Evolutionary conservation across 2,797 vertebrate species (phyloP).

Genomic region (Champsocephalus gunnari): DNA sequence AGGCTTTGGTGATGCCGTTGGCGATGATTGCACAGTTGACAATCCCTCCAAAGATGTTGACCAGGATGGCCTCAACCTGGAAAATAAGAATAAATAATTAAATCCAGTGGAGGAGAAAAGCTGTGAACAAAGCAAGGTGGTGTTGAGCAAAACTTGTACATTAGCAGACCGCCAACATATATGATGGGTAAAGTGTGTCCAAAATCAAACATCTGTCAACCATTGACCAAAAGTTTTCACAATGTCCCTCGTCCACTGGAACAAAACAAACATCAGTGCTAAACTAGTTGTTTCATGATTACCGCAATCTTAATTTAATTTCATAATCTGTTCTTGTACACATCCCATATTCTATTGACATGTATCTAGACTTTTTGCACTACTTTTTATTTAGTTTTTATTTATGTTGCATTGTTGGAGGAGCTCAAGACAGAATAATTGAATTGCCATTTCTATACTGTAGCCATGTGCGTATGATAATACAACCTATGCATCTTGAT

Average conservation of each 20-base stretch:
- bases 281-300: conserved; percentile 13
- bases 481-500: too few species aligned
- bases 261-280: background rate
- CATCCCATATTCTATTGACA: too few species aligned
- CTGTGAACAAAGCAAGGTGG: background rate
- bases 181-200: background rate
- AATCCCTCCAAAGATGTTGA: conserved; percentile 98
- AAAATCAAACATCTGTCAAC: background rate
- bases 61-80: conserved; percentile 97
- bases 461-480: too few species aligned
- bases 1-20: conserved; percentile 97
- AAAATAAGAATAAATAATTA: conserved; percentile 9
- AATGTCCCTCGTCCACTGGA: background rate
- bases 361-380: too few species aligned
- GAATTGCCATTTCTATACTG: too few species aligned
- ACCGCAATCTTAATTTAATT: too few species aligned
- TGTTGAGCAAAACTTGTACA: background rate
- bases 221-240: background rate
- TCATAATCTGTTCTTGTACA: too few species aligned
- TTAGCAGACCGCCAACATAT: background rate
- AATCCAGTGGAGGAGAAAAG: background rate
- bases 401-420: too few species aligned
- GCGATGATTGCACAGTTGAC: conserved; percentile 99
- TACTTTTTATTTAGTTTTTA: too few species aligned
- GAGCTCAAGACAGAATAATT: too few species aligned